Evolutionary conservation across 2,797 vertebrate species (phyloP), one percentile per base, ranked within the genome.

Genomic region (Cossypha dichroa): DNA sequence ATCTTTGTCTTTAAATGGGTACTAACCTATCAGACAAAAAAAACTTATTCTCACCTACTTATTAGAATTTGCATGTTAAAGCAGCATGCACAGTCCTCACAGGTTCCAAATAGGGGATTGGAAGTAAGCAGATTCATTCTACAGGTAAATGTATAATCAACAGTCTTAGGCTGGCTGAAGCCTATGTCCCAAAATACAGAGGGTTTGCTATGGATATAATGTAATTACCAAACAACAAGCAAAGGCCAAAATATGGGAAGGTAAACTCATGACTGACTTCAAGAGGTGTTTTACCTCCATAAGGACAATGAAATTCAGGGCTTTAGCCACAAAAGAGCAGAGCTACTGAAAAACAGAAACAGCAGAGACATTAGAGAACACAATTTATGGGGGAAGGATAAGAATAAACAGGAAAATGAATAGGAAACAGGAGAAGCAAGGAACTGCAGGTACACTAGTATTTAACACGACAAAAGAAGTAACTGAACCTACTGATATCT

Each of bases 1-100:
- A 95, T 91, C 91, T 94, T 96, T 97, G 77, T 86, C 91, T 97
- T 97, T 88, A 96, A 97, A 97, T 49, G 59, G 82, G n/a, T 92
- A 94, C 88, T 94, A 94, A 93, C 62, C 85, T 63, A 91, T 80
- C 85, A 94, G 81, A 96, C 29, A 75, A 85, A 68, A 68, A 68
- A 96, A 70, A 29, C 60, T 82, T 85, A 55, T 51, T 96, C 66
- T 84, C 81, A 93, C 62, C 93, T 91, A 55, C 67, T 89, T 49
- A 89, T 90, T 94, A 95, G 31, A 94, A 96, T 91, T 90, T 93
- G 74, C 76, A 80, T 51, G 38, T 72, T 93, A 83, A 54, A 97
- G 94, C 94, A 95, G 86, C 85, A 86, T 81, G 75, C 78, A 82
- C 45, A 40, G 84, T 94, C 84, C 91, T 96, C 96, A 94, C 67